A percentile compares a stretch with the other conserved stretches of the same genome.
These are phyloP conservation scores for Notiomystis cincta DNA, from an alignment of 2,113 vertebrate genomes.

Conservation along the genomic window DNA sequence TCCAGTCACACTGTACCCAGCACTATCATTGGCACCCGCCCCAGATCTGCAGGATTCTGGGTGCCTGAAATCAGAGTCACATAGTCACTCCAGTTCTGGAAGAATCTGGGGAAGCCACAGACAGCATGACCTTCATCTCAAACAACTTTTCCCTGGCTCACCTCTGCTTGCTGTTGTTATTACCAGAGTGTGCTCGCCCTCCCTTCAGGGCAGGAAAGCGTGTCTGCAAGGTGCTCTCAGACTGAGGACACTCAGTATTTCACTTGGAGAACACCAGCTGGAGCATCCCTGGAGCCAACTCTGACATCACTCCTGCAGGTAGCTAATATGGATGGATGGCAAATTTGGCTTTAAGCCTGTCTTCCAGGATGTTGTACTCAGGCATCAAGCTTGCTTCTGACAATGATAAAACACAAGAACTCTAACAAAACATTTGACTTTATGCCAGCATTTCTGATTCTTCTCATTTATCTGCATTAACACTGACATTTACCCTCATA, in stretches of 20 bases:
- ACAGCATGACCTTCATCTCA: not conserved
- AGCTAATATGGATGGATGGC: not conserved
- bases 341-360: not conserved
- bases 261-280: not conserved
- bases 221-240: not conserved
- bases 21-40: not conserved
- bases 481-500: not conserved
- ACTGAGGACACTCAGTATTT: not conserved
- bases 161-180: not conserved
- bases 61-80: not conserved
- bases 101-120: not conserved
- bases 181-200: not conserved
- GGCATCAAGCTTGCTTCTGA: not conserved
- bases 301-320: not conserved
- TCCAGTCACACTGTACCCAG: not conserved
- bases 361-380: not conserved
- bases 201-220: not conserved
- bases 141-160: not conserved
- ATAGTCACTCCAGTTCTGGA: not conserved
- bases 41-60: not conserved
- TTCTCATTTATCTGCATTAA: not conserved
- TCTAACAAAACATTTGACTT: not conserved
- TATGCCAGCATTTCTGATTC: not conserved
- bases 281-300: not conserved
- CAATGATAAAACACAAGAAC: not conserved